Conservation (phyloP, 2,888 invertebrate genomes). For the Acleris laterana region DNA sequence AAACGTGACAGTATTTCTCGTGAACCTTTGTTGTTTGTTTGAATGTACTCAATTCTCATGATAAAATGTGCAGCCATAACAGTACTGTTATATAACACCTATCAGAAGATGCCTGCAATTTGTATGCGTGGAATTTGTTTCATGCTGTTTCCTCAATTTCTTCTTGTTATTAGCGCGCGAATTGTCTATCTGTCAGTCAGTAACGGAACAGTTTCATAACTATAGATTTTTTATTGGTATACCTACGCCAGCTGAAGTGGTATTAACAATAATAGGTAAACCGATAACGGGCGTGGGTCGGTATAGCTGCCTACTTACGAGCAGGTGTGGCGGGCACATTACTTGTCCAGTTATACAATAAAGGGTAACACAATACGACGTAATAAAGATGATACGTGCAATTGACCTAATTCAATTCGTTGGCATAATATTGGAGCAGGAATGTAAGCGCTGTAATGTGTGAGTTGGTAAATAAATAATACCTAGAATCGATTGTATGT, state of each 20-base stretch:
- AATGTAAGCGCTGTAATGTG: neutral
- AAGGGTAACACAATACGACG: slow-evolving; percentile 34
- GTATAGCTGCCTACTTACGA: slow-evolving; percentile 20
- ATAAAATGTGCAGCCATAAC: neutral
- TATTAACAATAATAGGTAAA: slow-evolving; percentile 21
- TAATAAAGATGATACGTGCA: slow-evolving; percentile 35
- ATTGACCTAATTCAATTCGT: slow-evolving; percentile 34
- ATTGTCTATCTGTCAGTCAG: no score
- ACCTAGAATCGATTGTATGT: neutral
- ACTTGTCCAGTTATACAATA: slow-evolving; percentile 33
- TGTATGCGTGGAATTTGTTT: no score
- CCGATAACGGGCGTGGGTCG: slow-evolving; percentile 15
- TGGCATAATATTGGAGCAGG: slow-evolving; percentile 14
- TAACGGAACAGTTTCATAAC: neutral
- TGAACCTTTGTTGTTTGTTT: neutral
- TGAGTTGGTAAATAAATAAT: neutral
- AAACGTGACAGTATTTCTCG: slow-evolving; percentile 20
- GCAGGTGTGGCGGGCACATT: slow-evolving; percentile 28
- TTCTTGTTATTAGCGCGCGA: no score
- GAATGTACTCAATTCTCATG: neutral
- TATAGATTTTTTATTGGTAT: neutral
- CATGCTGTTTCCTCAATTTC: no score
- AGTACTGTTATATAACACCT: neutral
- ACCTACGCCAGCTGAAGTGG: slow-evolving; percentile 18
- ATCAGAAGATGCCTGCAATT: no score